Base-by-base conservation (phyloP, 2,888 invertebrate genomes). In the Parelbella ahira region DNA sequence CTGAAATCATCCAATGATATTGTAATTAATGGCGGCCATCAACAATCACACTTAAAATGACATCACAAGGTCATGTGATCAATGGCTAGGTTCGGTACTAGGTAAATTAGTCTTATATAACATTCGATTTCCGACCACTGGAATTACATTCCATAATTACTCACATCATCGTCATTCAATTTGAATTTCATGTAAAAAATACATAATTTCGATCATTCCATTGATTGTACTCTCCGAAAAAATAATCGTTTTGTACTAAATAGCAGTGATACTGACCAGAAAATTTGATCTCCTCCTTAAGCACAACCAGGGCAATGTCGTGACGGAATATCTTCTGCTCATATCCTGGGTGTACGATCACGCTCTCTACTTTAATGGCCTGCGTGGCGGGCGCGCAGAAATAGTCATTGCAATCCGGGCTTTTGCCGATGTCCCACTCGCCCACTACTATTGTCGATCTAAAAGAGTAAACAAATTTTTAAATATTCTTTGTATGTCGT, bases 261-360 rank as follows among this genome's bases (percentile, higher is more conserved):
- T n/a, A n/a, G n/a, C n/a, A n/a, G n/a, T n/a, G n/a, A 2, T 18
- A 29, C 43, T 46, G 55, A 86, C 86, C 86, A 20, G 84, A 76
- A 55, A 65, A 86, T 51, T 78, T 83, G 34, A 94, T 91, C 23
- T 91, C 90, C 1, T 91, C 89, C 70, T 91, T 91, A 1, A 94
- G 78, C 38, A 93, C 90, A 27, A 95, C 76, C 36, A 95, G 78
- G 0, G 94, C 94, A 51, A 95, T 91, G 62, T 95, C 94, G 58
- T 93, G 91, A 29, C 88, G 75, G 74, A 90, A 88, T 76, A 91
- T 82, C 81, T 90, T 81, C 82, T 90, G 76, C 87, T 91, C 90
- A 59, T 93, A 94, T 20, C 91, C 91, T 0, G 94, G 94, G 75
- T 95, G 94, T 0, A 94, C 92, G 44, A 94, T 88, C 1, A 94